These are phyloP conservation scores for Yponomeuta plumbellus DNA, from an alignment of 2,888 invertebrate species.

Conservation along the genomic window DNA sequence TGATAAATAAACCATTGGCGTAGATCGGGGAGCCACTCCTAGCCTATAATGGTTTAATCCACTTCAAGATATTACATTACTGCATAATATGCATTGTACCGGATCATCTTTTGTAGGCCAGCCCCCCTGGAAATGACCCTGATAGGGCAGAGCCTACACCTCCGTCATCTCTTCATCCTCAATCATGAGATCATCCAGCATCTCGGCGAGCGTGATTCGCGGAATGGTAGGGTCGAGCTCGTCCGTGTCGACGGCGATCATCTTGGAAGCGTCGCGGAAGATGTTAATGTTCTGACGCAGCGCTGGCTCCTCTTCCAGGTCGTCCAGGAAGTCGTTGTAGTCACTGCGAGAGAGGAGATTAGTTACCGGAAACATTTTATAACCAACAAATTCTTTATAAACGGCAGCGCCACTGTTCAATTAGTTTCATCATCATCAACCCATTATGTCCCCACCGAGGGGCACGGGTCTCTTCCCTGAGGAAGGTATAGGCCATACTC, in stretches of 20 bases:
- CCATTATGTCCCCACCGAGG: too few species aligned
- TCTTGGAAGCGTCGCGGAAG: conserved; percentile 79
- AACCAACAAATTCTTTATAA: background rate
- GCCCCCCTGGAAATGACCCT: background rate
- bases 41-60: too few species aligned
- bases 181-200: conserved; percentile 93
- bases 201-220: conserved; percentile 90
- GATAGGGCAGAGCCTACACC: conserved; percentile 28
- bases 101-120: too few species aligned
- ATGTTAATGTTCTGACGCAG: conserved; percentile 95
- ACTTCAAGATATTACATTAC: too few species aligned
- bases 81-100: too few species aligned
- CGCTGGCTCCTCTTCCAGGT: conserved; percentile 95
- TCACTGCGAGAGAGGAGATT: conserved; percentile 77
- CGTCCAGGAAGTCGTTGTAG: conserved; percentile 96
- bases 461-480: too few species aligned
- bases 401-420: too few species aligned
- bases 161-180: conserved; percentile 88
- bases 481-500: too few species aligned
- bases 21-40: too few species aligned
- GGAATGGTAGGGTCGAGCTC: conserved; percentile 81
- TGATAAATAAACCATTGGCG: too few species aligned
- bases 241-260: conserved; percentile 73
- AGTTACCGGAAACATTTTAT: background rate
- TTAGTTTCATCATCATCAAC: too few species aligned